Evolutionary conservation across 2,797 vertebrate genomes (phyloP), one percentile per base, ranked within the genome.

Genomic region (Phoeniculus purpureus): DNA sequence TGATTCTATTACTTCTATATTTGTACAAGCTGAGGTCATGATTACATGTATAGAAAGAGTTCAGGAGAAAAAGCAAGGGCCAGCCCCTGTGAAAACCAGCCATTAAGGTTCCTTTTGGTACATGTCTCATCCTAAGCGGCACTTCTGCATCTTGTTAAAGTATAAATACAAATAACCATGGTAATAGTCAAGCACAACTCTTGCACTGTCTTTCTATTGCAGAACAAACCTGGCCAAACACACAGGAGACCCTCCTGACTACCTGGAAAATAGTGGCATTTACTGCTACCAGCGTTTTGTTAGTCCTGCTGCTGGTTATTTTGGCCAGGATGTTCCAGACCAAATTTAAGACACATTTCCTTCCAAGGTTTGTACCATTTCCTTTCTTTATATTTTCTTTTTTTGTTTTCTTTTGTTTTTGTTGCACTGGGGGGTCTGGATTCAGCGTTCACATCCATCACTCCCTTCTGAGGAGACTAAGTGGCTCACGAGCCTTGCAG

Each of bases 191-290:
- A 88, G 18, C 45, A 48, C 76, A 60, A 51, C 50, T 90, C 60
- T 65, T 92, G 43, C 80, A 21, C 65, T 88, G 29, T 58, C 76
- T 80, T 94, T 96, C 78, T 93, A 12, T 12, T 61, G 4, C 97
- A 98, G 98, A 98, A 87, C 97, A 98, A 96, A 97, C 97, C 1
- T 98, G 98, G 98, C 98, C 98, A 75, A 95, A 97, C 90, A 96
- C 98, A 47, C 97, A 98, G 15, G 98, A 98, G 87, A 98, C 98
- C 54, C 97, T 98, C 68, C 96, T 98, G 92, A 98, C 98, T 16
- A 98, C 98, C 5, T 98, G 98, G 98, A 98, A 98, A 94, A 98
- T 98, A 60, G 98, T 98, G 93, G 98, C 98, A 0, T 98, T 98
- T 95, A 98, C 98, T 5, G 98, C 98, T 10, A 98, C 98, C 94